These are phyloP conservation scores for Mechanitis mazaeus DNA, from an alignment of 2,888 invertebrate genomes.

Conservation along the genomic window DNA sequence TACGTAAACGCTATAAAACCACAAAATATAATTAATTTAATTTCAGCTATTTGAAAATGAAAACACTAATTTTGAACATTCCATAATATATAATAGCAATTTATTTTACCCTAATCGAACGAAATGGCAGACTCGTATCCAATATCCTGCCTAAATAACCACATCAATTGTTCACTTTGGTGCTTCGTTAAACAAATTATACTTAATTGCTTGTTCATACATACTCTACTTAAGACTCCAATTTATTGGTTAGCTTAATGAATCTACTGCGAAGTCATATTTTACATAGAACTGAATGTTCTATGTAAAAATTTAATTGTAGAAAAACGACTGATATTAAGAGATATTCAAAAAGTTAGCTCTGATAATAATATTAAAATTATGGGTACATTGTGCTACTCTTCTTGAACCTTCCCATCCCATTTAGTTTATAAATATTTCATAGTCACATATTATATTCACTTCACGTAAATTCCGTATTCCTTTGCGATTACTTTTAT, in stretches of 20 bases:
- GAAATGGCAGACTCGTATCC: slow-evolving; percentile 27
- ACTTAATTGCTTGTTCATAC: slow-evolving; percentile 41
- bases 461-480: too few species aligned
- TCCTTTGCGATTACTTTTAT: too few species aligned
- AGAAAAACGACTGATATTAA: too few species aligned
- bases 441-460: too few species aligned
- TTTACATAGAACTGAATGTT: too few species aligned
- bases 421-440: too few species aligned
- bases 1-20: background rate
- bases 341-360: too few species aligned
- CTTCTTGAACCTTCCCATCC: too few species aligned
- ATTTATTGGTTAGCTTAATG: background rate
- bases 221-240: slow-evolving; percentile 12
- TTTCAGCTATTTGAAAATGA: background rate
- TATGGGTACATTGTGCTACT: too few species aligned
- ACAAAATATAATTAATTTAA: background rate
- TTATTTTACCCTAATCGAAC: slow-evolving; percentile 25
- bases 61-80: slow-evolving; percentile 1
- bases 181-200: slow-evolving; percentile 48
- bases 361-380: too few species aligned
- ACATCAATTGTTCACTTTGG: slow-evolving; percentile 45
- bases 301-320: too few species aligned
- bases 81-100: slow-evolving; percentile 15
- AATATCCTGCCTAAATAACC: slow-evolving; percentile 37
- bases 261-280: background rate